Base-by-base conservation (phyloP, 2,797 vertebrate genomes). In the Nyctalus aviator region DNA sequence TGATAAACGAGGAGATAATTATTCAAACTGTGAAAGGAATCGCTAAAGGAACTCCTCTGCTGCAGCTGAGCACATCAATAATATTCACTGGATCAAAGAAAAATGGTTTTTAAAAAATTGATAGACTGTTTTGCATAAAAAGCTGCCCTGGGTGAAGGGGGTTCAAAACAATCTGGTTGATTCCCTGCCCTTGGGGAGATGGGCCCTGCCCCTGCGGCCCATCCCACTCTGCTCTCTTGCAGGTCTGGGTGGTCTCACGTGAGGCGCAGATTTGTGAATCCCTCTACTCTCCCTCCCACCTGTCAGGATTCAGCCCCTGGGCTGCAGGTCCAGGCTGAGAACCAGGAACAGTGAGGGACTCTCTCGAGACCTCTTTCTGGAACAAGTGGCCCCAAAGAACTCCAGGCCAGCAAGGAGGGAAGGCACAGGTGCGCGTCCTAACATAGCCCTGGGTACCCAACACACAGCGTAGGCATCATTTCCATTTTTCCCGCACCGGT, bases 1-100 rank as follows among this genome's bases (percentile, higher is more conserved):
- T 96, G 94, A 96, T 95, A 96, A 93, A 88, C 44, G 79, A 92
- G 94, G 90, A 90, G 79, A 75, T 95, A 94, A 95, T 96, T 86
- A 95, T 77, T 90, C 85, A 92, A 87, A 83, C 59, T 81, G 90
- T 90, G 94, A 84, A 92, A 94, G 79, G 88, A 95, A 48, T 69
- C 46, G 18, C 89, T 89, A 35, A 59, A 95, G 89, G 92, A 94
- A 86, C 53, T 66, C 48, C 84, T 78, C 87, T n/a, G 18, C 66
- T 15, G 66, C 59, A 84, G 82, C 64, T 21, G 75, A 93, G 92
- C 0, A 5, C 18, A 10, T 41, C 85, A 18, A 88, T 55, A 57
- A 82, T 57, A 72, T 3, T 50, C 88, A 88, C 8, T n/a, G 77
- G 84, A 46, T 83, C 72, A 48, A 32, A 71, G 66, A 73, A 93